phyloP scores from a whole-genome alignment of 2,797 vertebrate genomes.

The Triplophysa bombifrons region DNA sequence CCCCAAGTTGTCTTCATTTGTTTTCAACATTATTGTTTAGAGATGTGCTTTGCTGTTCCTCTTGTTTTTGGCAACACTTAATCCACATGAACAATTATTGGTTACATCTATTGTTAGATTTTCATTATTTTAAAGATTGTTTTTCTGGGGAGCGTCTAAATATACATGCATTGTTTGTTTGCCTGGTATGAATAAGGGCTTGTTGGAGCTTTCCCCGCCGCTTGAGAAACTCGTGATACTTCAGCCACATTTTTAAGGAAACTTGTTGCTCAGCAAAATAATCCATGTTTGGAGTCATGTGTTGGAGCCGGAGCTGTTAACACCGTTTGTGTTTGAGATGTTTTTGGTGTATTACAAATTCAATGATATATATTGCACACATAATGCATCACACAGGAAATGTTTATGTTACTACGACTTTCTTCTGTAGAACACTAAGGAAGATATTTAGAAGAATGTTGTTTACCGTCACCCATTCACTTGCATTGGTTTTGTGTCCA shows the following conservation, averaged over 20 bases:
- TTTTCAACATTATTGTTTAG: conserved; percentile 1
- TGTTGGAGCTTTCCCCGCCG: background rate
- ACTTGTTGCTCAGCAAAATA: conserved; percentile 7
- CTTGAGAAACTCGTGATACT: conserved; percentile 22
- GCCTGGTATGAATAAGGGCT: background rate
- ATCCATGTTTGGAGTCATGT: background rate
- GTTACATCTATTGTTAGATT: conserved; percentile 9
- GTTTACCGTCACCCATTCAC: no score
- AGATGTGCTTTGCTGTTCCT: conserved; percentile 14
- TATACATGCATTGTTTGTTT: background rate
- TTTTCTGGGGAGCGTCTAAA: background rate
- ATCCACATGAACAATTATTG: background rate
- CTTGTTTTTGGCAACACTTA: background rate
- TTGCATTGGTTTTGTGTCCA: no score
- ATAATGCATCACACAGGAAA: no score
- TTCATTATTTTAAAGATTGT: background rate
- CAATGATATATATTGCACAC: no score
- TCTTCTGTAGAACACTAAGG: no score
- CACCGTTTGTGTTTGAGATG: background rate
- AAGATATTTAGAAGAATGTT: no score
- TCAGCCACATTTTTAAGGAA: background rate
- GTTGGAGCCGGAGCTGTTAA: no score
- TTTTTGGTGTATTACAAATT: no score
- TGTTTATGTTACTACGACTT: no score
- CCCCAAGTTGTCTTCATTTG: background rate